Base-by-base conservation (phyloP, 2,888 invertebrate species). In the Spatulosminthurus flaviceps region DNA sequence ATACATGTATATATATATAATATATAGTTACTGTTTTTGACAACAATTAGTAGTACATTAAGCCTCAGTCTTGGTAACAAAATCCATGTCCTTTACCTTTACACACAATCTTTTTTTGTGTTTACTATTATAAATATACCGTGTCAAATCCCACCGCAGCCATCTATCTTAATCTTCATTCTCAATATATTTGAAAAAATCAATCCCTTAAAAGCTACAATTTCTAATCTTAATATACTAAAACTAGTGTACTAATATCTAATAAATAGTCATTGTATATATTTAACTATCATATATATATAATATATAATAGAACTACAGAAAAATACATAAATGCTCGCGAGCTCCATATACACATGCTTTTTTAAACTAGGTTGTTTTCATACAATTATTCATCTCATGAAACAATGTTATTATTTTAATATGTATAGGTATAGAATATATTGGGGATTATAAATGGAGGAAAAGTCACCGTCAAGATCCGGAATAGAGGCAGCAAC, bases 51-150 rank as follows among this genome's bases (percentile, higher is more conserved):
- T 34, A 71, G 71, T 72, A 72, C 71, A 72, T 72, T 67, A 72
- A 72, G 61, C 74, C 61, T 74, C 74, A 74, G 74, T 74, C 74
- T 74, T 74, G 74, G 74, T 74, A 74, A 74, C 74, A 74, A 74
- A 74, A 74, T 74, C 74, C 61, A 61, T 74, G 74, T 61, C 74
- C 28, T 74, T 51, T 43, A 41, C 26, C 1, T 13, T 22, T 22
- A 64, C 64, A 26, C 43, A 72, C 26, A 42, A 9, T 51, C n/a
- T n/a, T 16, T 61, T 22, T 24, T 43, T 73, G n/a, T 22, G 60
- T 60, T 13, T 51, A 34, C 51, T 43, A n/a, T 43, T 71, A 1
- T 64, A 51, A 51, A n/a, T 28, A 73, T 73, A 24, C 21, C 34
- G 16, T 29, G 21, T 42, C 71, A 19, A 22, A 34, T 28, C 51